A percentile compares a stretch with the other conserved stretches of the same genome.
Conservation (phyloP, 2,888 invertebrate species). For the Pseudococcus jackbeardsleyi region DNA sequence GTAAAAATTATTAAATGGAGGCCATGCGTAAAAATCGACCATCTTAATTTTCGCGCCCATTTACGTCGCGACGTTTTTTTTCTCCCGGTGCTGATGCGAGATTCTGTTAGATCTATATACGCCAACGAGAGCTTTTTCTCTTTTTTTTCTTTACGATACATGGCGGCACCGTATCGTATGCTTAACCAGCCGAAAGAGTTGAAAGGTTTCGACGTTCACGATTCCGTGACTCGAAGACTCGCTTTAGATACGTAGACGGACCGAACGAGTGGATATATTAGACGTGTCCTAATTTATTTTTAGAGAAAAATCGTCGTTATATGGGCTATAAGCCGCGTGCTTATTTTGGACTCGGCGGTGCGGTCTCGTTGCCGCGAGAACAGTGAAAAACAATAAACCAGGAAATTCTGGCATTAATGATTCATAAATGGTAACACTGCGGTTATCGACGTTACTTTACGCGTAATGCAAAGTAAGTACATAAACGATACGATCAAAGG, state of each 20-base stretch:
- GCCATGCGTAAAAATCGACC: slow-evolving; percentile 44
- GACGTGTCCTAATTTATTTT: slow-evolving; percentile 17
- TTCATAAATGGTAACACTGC: slow-evolving; percentile 2
- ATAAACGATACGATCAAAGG: neutral
- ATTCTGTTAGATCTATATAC: neutral
- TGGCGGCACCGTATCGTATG: neutral
- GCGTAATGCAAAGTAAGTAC: neutral
- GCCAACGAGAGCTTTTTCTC: neutral
- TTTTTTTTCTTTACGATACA: neutral
- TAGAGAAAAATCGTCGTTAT: neutral
- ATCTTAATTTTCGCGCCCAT: slow-evolving; percentile 34
- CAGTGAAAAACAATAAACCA: neutral
- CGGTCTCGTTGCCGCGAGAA: neutral
- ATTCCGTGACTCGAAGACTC: slow-evolving; percentile 12
- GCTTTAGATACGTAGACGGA: neutral
- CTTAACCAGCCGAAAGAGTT: slow-evolving; percentile 13
- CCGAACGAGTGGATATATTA: no score
- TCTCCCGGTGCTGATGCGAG: neutral
- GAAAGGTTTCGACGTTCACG: neutral
- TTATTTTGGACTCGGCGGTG: neutral
- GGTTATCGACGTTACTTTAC: neutral
- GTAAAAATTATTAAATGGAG: slow-evolving; percentile 36
- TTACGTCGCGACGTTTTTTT: slow-evolving; percentile 5
- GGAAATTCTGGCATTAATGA: neutral
- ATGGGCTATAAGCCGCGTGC: neutral